Evolutionary conservation across 2,888 invertebrate species (phyloP), one percentile per base, ranked within the genome.

Genomic region (Cylloceria caligata): DNA sequence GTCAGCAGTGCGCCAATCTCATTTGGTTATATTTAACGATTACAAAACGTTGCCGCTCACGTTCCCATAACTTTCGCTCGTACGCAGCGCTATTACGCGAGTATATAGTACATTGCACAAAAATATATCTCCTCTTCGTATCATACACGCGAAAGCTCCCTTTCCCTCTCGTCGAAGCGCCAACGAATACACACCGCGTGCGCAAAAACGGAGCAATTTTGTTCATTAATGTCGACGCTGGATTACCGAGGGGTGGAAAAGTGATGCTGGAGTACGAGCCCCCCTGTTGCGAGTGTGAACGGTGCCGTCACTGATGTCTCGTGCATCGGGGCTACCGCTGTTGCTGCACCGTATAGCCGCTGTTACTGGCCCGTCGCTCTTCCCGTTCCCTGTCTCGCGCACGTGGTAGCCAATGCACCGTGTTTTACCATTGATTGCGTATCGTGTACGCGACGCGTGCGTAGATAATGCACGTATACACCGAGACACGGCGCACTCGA

Each of bases 371-470:
- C 47, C 72, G 60, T 71, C 64, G 49, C 21, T 71, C 64, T 49
- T 49, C 9, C 45, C 45, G 11, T 42, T 73, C 69, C 73, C 69
- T 62, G 27, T 69, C 68, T 69, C 77, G 49, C 65, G 36, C 79
- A 67, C 60, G 64, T 64, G 74, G 47, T 65, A 72, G 42, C 81
- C 55, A 60, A 55, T 71, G 57, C 67, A 27, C 45, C 77, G 81
- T 83, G 84, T 86, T 87, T 88, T 84, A 85, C 85, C 89, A 88
- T 89, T 88, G 88, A 88, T 89, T 88, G 86, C 86, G 83, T 84
- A 86, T 88, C 87, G 83, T 77, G 83, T 85, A 83, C 77, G 81
- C 80, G 85, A 86, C 87, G 88, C 87, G 86, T 86, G 87, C 87
- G 88, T 86, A 82, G 85, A 86, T 87, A 87, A 87, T 87, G 85